These are phyloP conservation scores for Holothuria leucospilota DNA, from an alignment of 53 echinoderm and acorn worm genomes.

Conservation along the genomic window DNA sequence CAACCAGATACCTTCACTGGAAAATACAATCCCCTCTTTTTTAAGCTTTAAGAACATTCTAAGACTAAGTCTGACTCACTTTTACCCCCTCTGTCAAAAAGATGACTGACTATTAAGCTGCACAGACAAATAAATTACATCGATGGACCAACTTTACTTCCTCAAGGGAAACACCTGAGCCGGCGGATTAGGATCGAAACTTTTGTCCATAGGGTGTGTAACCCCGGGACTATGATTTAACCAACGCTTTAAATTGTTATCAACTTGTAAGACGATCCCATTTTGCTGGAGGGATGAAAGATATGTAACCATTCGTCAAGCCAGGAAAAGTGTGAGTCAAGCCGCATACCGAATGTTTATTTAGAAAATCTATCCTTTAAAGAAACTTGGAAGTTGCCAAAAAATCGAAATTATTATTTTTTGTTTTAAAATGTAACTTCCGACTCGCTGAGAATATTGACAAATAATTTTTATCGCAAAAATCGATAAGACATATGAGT, in stretches of 20 bases:
- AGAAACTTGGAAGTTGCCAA: too few species aligned
- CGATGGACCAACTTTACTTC: conserved; percentile 28
- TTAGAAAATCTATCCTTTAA: too few species aligned
- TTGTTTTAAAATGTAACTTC: too few species aligned
- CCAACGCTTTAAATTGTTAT: conserved; percentile 45
- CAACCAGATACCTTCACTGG: too few species aligned
- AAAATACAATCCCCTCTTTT: too few species aligned
- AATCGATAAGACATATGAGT: too few species aligned
- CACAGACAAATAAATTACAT: conserved; percentile 19
- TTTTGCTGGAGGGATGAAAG: conserved; percentile 4
- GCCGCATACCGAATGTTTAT: too few species aligned
- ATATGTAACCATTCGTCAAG: conserved; percentile 5
- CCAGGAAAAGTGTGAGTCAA: too few species aligned
- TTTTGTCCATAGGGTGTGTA: conserved; percentile 10
- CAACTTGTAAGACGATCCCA: conserved; percentile 40
- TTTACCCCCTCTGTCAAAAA: conserved; percentile 6
- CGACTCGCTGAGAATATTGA: too few species aligned
- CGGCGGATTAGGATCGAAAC: conserved; percentile 36
- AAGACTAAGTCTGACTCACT: conserved; percentile 24
- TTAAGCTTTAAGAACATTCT: too few species aligned
- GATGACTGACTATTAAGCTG: conserved; percentile 28
- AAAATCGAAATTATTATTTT: too few species aligned
- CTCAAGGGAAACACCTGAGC: conserved; percentile 43
- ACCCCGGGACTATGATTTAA: conserved; percentile 43
- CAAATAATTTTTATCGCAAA: too few species aligned